Conservation (phyloP, 2,888 invertebrate species). For the Trichopoda pennipes region DNA sequence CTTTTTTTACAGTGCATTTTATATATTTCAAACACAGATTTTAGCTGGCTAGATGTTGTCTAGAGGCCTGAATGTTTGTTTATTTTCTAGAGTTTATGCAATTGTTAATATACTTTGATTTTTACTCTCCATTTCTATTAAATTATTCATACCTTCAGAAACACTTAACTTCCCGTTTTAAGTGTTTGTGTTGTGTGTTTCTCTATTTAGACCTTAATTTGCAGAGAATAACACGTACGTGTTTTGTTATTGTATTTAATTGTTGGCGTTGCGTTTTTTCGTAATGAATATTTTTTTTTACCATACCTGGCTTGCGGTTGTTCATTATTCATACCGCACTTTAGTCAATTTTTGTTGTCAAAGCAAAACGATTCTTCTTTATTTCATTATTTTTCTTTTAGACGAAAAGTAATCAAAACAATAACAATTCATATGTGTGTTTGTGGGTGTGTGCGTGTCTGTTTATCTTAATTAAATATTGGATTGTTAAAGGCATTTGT, state of each 20-base stretch:
- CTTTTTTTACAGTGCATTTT: conserved; percentile 63
- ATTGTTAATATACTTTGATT: conserved; percentile 46
- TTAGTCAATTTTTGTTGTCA: conserved; percentile 68
- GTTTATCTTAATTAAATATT: conserved; percentile 23
- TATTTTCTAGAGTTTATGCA: conserved; percentile 16
- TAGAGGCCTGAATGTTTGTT: conserved; percentile 11
- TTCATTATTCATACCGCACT: conserved; percentile 58
- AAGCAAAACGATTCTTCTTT: conserved; percentile 65
- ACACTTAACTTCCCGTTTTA: conserved; percentile 8
- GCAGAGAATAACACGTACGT: conserved; percentile 38
- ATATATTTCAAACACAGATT: conserved; percentile 5
- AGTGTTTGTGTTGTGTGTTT: conserved; percentile 31
- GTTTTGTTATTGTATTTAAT: conserved; percentile 25
- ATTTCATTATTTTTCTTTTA: conserved; percentile 40
- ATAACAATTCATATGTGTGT: conserved; percentile 16
- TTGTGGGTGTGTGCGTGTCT: conserved; percentile 26
- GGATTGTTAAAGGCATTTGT: conserved; percentile 24
- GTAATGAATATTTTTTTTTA: conserved; percentile 50
- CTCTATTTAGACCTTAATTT: conserved; percentile 51
- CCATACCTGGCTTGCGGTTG: conserved; percentile 43
- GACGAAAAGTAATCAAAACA: conserved; percentile 23
- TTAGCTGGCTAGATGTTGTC: conserved; percentile 9
- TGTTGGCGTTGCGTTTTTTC: conserved; percentile 33
- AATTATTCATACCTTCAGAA: conserved; percentile 1
- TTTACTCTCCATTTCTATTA: conserved; percentile 46